These are phyloP conservation scores for Cephus pulcher DNA, from an alignment of 2,888 invertebrate species.

Conservation along the genomic window DNA sequence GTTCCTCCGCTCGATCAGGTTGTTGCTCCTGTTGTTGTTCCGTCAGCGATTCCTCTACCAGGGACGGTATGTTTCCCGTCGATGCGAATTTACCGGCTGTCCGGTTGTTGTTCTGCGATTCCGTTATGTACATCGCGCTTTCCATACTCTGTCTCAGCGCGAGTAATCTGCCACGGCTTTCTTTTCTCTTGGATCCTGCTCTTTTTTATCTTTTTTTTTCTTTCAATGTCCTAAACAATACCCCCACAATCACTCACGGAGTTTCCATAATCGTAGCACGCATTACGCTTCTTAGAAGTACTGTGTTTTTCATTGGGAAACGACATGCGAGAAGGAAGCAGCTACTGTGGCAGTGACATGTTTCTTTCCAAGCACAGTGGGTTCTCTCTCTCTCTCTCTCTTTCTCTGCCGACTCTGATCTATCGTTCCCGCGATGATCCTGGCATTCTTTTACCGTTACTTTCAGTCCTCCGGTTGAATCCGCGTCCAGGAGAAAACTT, in stretches of 20 bases:
- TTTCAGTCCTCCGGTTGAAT: neutral
- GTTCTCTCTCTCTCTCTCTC: neutral
- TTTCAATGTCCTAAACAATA: neutral
- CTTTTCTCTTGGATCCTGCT: neutral
- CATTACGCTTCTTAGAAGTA: neutral
- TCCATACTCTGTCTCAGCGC: constrained; percentile 42
- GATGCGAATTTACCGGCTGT: constrained; percentile 54
- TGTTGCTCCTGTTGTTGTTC: neutral
- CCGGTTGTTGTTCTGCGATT: constrained; percentile 45
- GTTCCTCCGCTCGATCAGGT: neutral
- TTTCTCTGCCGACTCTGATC: neutral
- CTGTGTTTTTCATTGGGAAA: neutral
- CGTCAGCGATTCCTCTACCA: constrained; percentile 44
- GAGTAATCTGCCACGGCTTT: neutral
- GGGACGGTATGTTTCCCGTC: constrained; percentile 59
- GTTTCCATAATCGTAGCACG: neutral
- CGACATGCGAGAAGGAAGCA: neutral
- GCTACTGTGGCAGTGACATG: neutral
- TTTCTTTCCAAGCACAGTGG: neutral
- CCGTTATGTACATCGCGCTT: constrained; percentile 57
- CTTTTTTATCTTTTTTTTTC: too few species aligned
- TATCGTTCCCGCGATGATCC: neutral
- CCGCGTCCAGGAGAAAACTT: neutral
- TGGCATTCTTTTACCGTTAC: neutral
- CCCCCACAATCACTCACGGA: neutral